Percentiles rank a stretch among this genome's conserved stretches.
phyloP scores from a whole-genome alignment of 2,888 invertebrate species.

The Cremastinae sp. region DNA sequence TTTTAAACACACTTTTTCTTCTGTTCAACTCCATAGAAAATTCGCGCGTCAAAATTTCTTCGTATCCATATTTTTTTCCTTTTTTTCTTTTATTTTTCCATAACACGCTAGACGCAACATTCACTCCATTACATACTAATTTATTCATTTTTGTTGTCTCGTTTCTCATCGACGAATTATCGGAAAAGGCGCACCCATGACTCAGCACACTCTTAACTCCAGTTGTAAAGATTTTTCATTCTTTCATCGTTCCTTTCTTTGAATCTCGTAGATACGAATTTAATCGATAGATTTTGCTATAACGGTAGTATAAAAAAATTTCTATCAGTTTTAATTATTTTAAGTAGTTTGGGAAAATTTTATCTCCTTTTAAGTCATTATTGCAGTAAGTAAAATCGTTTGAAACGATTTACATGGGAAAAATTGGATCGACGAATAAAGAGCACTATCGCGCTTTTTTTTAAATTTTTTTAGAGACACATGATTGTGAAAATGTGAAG shows the following conservation, averaged over 20 bases:
- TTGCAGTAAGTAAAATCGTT: conserved; percentile 13
- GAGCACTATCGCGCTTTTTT: conserved; percentile 22
- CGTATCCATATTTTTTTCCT: not conserved
- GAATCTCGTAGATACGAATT: conserved; percentile 34
- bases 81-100: not conserved
- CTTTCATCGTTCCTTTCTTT: not conserved
- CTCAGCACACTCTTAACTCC: conserved; percentile 24
- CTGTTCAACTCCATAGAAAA: not conserved
- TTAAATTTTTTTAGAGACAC: conserved; percentile 47
- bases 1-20: not conserved
- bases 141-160: conserved; percentile 14
- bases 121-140: conserved; percentile 53
- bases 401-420: conserved; percentile 21
- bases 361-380: not conserved
- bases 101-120: conserved; percentile 42
- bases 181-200: conserved; percentile 57
- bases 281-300: conserved; percentile 33
- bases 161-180: conserved; percentile 42
- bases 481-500: conserved; percentile 33
- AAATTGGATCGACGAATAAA: conserved; percentile 17
- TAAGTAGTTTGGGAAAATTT: conserved; percentile 14
- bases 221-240: conserved; percentile 9
- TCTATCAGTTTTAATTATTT: conserved; percentile 31
- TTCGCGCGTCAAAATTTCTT: not conserved
- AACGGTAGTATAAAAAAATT: conserved; percentile 54